Conservation (phyloP, 2,888 invertebrate genomes). For the Nezara viridula region DNA sequence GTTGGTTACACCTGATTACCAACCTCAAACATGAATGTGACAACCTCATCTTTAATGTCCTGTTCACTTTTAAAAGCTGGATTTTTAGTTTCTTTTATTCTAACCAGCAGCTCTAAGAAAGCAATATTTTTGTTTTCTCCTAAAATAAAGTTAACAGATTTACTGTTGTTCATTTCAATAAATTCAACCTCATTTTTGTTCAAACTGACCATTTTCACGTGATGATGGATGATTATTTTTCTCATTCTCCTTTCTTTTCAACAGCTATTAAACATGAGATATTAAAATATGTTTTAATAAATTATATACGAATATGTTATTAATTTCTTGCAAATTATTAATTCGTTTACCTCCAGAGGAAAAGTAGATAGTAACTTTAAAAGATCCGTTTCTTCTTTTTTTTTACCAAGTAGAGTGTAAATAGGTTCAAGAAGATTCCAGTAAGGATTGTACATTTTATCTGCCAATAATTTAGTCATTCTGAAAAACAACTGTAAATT, state of each 20-base stretch:
- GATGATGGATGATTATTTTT: neutral
- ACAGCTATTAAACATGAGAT: neutral
- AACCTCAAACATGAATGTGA: conserved; percentile 81
- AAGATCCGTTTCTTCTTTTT: neutral
- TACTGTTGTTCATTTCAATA: neutral
- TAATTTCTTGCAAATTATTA: neutral
- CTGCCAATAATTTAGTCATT: conserved; percentile 29
- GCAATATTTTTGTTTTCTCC: conserved; percentile 72
- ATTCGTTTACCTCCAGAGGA: neutral
- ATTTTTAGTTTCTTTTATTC: conserved; percentile 69
- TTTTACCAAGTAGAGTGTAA: neutral
- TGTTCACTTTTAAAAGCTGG: conserved; percentile 72
- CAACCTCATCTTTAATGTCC: conserved; percentile 78
- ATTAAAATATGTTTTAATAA: neutral
- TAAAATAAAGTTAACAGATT: neutral
- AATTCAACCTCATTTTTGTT: neutral
- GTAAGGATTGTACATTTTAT: neutral
- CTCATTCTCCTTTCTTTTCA: neutral
- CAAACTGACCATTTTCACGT: neutral
- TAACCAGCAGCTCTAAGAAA: conserved; percentile 78
- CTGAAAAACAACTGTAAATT: neutral
- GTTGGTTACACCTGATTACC: conserved; percentile 63
- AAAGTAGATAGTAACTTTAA: neutral
- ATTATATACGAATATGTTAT: neutral
- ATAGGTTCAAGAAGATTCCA: neutral